phyloP scores from a whole-genome alignment of 2,888 invertebrate genomes.

The Argynnis bischoffii region DNA sequence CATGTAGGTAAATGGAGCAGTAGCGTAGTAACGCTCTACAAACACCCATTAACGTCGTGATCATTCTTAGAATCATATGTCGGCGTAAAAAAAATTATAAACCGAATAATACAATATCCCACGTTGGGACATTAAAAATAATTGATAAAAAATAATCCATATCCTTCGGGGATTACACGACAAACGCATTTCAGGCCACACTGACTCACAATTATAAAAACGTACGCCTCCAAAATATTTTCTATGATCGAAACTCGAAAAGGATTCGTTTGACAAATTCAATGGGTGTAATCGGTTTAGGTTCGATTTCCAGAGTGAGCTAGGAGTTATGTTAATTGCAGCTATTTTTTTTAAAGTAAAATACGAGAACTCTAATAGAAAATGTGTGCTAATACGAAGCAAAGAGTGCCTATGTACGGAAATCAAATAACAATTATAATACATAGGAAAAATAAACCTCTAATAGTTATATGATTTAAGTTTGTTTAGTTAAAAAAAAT shows the following conservation, averaged over 20 bases:
- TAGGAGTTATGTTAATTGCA: not conserved
- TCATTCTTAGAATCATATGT: constrained; percentile 7
- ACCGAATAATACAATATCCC: constrained; percentile 59
- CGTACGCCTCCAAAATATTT: constrained; percentile 47
- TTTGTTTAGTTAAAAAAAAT: too few species aligned
- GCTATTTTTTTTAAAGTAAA: not conserved
- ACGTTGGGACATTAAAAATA: constrained; percentile 67
- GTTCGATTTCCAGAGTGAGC: constrained; percentile 3
- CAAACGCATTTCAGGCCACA: constrained; percentile 81
- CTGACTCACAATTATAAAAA: constrained; percentile 64
- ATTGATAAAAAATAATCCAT: constrained; percentile 73
- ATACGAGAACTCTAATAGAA: too few species aligned
- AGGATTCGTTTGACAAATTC: constrained; percentile 52
- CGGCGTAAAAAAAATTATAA: constrained; percentile 39
- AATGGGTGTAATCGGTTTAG: constrained; percentile 56
- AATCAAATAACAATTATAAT: too few species aligned
- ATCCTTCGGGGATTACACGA: constrained; percentile 79
- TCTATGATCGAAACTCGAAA: constrained; percentile 41
- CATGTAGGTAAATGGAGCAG: not conserved
- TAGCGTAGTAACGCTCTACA: not conserved
- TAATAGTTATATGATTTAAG: too few species aligned
- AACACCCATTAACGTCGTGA: constrained; percentile 13
- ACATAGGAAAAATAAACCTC: too few species aligned
- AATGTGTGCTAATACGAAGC: too few species aligned
- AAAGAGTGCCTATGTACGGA: too few species aligned